Base-by-base conservation (phyloP, 2,113 vertebrate genomes). In the Hippocampus mohnikei region DNA sequence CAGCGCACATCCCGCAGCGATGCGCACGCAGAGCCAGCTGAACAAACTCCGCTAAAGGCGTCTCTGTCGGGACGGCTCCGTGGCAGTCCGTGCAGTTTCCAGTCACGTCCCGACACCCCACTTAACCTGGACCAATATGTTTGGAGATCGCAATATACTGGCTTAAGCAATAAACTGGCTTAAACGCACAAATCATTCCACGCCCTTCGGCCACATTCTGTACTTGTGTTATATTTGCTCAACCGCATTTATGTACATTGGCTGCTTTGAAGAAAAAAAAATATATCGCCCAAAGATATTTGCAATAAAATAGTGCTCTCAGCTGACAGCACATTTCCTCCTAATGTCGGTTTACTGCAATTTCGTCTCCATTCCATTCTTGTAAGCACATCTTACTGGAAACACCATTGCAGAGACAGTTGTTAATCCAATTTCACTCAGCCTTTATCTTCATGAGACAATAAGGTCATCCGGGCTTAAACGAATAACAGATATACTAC, bases 401-500 rank as follows among this genome's bases (percentile, higher is more conserved):
- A 75, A 73, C 69, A 80, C 66, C 67, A 66, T 67, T 53, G 46
- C 78, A 74, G 64, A 69, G 66, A 27, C 76, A 71, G 70, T 65
- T 70, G 69, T 76, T 85, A 85, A 86, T 84, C 81, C 81, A 85
- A 90, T 84, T 85, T 79, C 77, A 72, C 83, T 66, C 33, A 74
- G 67, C 73, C 67, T 67, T 78, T 74, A 83, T 84, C 77, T 80
- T 62, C 50, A 69, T 65, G 52, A 78, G 58, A 83, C 23, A 60
- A 74, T 84, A 81, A 80, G 83, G 76, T 76, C 84, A 81, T 37
- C 58, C 70, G 58, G 65, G 69, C 58, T 87, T 79, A 71, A 72
- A 67, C 70, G 50, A 71, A 59, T 59, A 53, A 70, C n/a, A 37
- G 21, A 65, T 55, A 53, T 27, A 67, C 20, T 64, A 42, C 23